These are phyloP conservation scores for Odontophorus gujanensis DNA, from an alignment of 2,113 vertebrate genomes.

Conservation along the genomic window DNA sequence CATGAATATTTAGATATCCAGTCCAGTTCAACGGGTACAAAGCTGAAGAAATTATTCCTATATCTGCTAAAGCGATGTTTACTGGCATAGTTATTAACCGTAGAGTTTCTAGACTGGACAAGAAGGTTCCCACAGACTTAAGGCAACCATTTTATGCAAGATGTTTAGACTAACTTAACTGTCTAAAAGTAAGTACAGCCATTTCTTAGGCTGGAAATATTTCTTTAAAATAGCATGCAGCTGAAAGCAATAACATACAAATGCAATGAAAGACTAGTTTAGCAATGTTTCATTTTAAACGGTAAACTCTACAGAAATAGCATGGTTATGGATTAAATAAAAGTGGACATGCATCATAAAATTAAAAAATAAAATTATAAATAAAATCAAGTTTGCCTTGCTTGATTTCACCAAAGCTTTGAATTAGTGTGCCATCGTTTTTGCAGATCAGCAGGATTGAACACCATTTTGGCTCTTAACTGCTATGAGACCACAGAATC, in stretches of 20 bases:
- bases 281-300: not conserved
- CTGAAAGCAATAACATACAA: not conserved
- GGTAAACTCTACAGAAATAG: not conserved
- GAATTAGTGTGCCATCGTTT: not conserved
- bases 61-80: not conserved
- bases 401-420: not conserved
- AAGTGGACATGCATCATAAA: not conserved
- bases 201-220: not conserved
- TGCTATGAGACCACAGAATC: not conserved
- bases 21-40: not conserved
- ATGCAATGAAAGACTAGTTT: fast-evolving
- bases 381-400: not conserved
- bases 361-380: not conserved
- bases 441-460: not conserved
- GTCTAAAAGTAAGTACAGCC: not conserved
- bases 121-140: not conserved
- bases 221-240: not conserved
- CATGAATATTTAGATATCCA: not conserved
- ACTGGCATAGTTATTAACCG: not conserved
- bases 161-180: not conserved
- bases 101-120: not conserved
- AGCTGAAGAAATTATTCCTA: not conserved
- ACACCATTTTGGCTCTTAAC: not conserved
- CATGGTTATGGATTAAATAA: not conserved
- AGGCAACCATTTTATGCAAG: not conserved